These are phyloP conservation scores for Apodemia zela DNA, from an alignment of 2,888 invertebrate genomes.

Conservation along the genomic window DNA sequence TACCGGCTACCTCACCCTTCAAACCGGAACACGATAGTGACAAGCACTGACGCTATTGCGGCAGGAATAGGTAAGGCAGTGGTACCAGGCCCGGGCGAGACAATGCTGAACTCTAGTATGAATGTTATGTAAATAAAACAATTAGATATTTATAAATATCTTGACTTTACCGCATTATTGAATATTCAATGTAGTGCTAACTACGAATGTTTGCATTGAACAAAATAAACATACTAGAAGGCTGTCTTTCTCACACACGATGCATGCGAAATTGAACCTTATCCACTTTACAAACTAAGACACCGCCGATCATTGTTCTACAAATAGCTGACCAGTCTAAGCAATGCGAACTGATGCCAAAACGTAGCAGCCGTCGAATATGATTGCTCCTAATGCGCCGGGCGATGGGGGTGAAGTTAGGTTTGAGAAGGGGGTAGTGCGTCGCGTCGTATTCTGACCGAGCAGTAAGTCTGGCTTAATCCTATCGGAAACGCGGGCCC, in stretches of 20 bases:
- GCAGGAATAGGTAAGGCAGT: no score
- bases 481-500: constrained; percentile 77
- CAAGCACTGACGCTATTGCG: no score
- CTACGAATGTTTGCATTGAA: constrained; percentile 13
- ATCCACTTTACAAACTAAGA: constrained; percentile 59
- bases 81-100: no score
- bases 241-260: constrained; percentile 22
- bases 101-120: no score
- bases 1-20: no score
- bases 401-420: constrained; percentile 45
- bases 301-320: constrained; percentile 71
- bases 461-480: constrained; percentile 80
- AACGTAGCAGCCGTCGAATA: constrained; percentile 76
- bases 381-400: constrained; percentile 77
- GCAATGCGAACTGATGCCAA: constrained; percentile 76
- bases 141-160: no score
- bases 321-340: constrained; percentile 65
- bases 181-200: not conserved
- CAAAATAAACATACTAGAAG: constrained; percentile 30
- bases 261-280: constrained; percentile 46
- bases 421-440: constrained; percentile 46
- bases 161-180: no score
- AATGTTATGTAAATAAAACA: no score
- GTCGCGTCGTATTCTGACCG: constrained; percentile 75
- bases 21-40: no score